phyloP scores from a whole-genome alignment of 2,113 vertebrate genomes.

The Alligator mississippiensis region DNA sequence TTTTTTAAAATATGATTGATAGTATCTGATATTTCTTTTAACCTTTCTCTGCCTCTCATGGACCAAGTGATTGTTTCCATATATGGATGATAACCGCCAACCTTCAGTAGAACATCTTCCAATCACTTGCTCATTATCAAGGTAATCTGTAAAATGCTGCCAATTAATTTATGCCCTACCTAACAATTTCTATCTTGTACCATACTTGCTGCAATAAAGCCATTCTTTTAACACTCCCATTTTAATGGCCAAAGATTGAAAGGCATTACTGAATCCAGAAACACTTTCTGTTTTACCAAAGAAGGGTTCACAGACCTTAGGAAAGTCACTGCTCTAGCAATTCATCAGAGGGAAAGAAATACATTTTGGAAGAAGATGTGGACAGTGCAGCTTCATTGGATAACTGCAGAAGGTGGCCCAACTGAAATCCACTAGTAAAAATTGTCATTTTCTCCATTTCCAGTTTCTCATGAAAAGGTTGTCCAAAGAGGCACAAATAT shows the following conservation, averaged over 20 bases:
- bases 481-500: constrained; percentile 48
- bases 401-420: not conserved
- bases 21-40: constrained; percentile 57
- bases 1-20: constrained; percentile 50
- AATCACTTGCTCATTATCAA: not conserved
- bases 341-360: constrained; percentile 16
- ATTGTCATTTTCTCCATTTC: constrained; percentile 3
- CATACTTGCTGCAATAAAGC: not conserved
- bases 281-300: not conserved
- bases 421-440: constrained; percentile 1
- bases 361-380: not conserved
- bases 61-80: constrained; percentile 7
- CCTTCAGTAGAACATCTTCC: not conserved
- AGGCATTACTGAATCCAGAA: not conserved
- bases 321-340: not conserved
- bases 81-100: not conserved
- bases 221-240: not conserved
- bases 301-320: not conserved
- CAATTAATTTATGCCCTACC: not conserved
- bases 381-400: not conserved
- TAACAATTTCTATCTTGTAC: not conserved
- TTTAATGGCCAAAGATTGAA: constrained; percentile 27
- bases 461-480: not conserved
- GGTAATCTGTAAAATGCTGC: constrained; percentile 18
- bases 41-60: constrained; percentile 26